Evolutionary conservation across 2,113 vertebrate species (phyloP).

Genomic region (Saimiri boliviensis): DNA sequence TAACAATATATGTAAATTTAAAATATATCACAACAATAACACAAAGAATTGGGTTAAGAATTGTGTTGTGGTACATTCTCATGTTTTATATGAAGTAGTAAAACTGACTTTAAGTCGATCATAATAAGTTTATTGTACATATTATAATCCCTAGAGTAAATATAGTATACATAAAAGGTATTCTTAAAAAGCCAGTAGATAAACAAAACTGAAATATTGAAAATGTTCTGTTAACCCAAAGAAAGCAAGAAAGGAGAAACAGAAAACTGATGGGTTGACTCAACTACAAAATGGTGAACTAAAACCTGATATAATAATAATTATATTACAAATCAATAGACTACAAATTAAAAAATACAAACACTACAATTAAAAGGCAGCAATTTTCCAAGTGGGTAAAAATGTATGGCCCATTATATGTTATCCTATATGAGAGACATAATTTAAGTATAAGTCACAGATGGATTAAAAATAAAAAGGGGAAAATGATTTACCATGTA

Average conservation of each 20-base stretch:
- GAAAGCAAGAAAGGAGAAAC: not conserved
- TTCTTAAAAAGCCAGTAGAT: not conserved
- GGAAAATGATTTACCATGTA: not conserved
- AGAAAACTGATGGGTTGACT: not conserved
- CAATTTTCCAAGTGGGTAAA: not conserved
- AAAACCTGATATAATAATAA: not conserved
- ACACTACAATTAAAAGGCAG: not conserved
- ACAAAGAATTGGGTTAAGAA: not conserved
- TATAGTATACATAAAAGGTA: not conserved
- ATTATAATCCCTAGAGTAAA: not conserved
- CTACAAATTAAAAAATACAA: not conserved
- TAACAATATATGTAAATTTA: not conserved
- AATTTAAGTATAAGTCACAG: not conserved
- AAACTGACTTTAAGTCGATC: not conserved
- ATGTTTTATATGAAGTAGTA: not conserved
- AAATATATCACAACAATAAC: not conserved
- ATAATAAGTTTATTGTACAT: not conserved
- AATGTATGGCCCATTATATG: not conserved
- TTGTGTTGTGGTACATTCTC: too few relatives aligned
- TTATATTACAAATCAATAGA: not conserved
- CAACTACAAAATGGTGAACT: not conserved
- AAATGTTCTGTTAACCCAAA: not conserved
- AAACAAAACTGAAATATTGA: not conserved
- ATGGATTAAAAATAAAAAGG: not conserved
- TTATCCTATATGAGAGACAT: not conserved